phyloP scores from a whole-genome alignment of 2,888 invertebrate species.

The Lordiphosa fenestrarum region DNA sequence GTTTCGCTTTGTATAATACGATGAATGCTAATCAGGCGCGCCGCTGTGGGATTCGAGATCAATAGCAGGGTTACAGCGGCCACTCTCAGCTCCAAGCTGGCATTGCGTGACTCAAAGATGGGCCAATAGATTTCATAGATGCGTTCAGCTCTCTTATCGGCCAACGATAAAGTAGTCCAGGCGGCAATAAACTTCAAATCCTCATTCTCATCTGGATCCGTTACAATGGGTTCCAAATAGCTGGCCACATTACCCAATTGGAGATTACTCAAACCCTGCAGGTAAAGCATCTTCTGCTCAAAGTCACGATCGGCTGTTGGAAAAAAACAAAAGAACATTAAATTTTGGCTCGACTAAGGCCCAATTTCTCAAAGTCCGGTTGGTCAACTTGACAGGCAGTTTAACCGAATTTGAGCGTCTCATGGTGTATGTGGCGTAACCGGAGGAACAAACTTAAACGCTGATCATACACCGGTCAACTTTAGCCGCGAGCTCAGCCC shows the following conservation, averaged over 20 bases:
- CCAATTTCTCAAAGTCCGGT: too few relatives aligned
- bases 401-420: too few relatives aligned
- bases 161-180: constrained; percentile 83
- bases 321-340: neutral
- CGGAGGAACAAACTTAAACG: too few relatives aligned
- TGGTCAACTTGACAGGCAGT: too few relatives aligned
- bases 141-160: constrained; percentile 81
- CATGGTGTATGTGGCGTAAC: too few relatives aligned
- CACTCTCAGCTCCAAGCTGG: constrained; percentile 85
- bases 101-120: constrained; percentile 85
- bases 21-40: constrained; percentile 85
- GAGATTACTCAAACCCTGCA: constrained; percentile 86
- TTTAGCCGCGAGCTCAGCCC: too few relatives aligned
- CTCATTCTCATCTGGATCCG: constrained; percentile 82
- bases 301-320: constrained; percentile 84
- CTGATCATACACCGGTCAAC: too few relatives aligned
- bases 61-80: constrained; percentile 85
- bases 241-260: constrained; percentile 82
- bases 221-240: constrained; percentile 82
- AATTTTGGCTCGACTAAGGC: too few relatives aligned
- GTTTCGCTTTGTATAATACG: constrained; percentile 85
- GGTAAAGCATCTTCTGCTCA: constrained; percentile 86
- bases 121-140: constrained; percentile 85
- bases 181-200: constrained; percentile 85
- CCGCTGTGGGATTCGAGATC: constrained; percentile 84